Conservation (phyloP, 1,140 invertebrate genomes). For the Tenebrio molitor region DNA sequence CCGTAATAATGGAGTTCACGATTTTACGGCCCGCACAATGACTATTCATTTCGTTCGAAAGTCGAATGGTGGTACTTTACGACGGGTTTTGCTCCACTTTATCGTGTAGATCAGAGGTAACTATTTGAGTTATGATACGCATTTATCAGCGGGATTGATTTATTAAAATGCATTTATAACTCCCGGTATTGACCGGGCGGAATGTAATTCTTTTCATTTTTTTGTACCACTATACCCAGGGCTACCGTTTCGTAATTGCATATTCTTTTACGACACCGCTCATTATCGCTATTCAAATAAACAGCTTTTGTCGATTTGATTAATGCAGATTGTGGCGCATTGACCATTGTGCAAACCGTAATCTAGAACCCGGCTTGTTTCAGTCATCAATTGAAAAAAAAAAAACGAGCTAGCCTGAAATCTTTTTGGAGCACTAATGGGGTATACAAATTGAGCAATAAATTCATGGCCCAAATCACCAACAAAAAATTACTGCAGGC, state of each 20-base stretch:
- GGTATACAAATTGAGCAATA: no score
- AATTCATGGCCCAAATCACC: no score
- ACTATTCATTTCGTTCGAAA: slow-evolving; percentile 34
- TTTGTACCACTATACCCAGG: slow-evolving; percentile 3
- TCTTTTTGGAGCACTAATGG: no score
- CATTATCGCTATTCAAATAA: slow-evolving; percentile 34
- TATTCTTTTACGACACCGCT: slow-evolving; percentile 18
- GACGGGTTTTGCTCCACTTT: slow-evolving; percentile 16
- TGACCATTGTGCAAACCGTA: neutral
- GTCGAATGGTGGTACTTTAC: slow-evolving; percentile 26
- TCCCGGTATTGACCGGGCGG: slow-evolving; percentile 30
- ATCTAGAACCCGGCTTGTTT: no score
- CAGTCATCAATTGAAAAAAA: no score
- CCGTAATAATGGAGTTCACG: slow-evolving; percentile 23
- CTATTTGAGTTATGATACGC: slow-evolving; percentile 44
- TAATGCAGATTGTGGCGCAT: slow-evolving; percentile 16
- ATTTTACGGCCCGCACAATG: slow-evolving; percentile 30
- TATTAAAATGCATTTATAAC: slow-evolving; percentile 43
- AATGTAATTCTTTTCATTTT: slow-evolving; percentile 30
- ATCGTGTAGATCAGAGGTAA: slow-evolving; percentile 44
- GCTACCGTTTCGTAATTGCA: slow-evolving; percentile 38
- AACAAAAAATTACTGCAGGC: no score
- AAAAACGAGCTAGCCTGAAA: no score
- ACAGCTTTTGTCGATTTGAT: slow-evolving; percentile 37
- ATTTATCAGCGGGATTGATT: slow-evolving; percentile 43